These are phyloP conservation scores for Atherinomorus stipes DNA, from an alignment of 2,113 vertebrate genomes.

Conservation along the genomic window DNA sequence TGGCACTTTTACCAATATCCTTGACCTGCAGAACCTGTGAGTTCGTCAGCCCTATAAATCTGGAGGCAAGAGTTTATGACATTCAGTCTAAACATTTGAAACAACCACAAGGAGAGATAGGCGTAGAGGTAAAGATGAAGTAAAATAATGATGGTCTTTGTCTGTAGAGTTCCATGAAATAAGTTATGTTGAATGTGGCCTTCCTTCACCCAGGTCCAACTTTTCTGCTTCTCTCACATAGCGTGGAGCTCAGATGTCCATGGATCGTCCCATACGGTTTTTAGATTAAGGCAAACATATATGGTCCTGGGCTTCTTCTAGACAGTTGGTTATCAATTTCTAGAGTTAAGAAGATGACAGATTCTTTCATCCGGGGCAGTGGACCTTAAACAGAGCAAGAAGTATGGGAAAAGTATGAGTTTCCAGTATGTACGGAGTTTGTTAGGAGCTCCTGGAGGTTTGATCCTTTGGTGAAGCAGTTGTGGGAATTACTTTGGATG, in stretches of 20 bases:
- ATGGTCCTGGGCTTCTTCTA: slow-evolving; percentile 48
- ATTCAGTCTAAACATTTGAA: slow-evolving; percentile 60
- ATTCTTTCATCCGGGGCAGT: slow-evolving; percentile 35
- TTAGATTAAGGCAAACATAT: slow-evolving; percentile 67
- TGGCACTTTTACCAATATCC: slow-evolving; percentile 45
- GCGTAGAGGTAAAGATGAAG: slow-evolving; percentile 45
- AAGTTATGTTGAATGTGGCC: slow-evolving; percentile 42
- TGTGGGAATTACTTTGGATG: slow-evolving; percentile 31
- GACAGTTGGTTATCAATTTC: slow-evolving; percentile 58
- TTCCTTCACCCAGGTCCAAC: slow-evolving; percentile 40
- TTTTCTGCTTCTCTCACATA: slow-evolving; percentile 34
- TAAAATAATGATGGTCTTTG: slow-evolving; percentile 63
- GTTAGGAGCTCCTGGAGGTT: slow-evolving; percentile 23
- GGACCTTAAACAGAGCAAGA: slow-evolving; percentile 33
- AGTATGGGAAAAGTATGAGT: slow-evolving; percentile 23
- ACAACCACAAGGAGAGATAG: slow-evolving; percentile 49
- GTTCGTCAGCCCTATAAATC: slow-evolving; percentile 65
- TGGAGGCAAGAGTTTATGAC: slow-evolving; percentile 48
- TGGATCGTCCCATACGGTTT: slow-evolving; percentile 53
- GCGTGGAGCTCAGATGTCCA: slow-evolving; percentile 36
- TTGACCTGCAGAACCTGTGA: slow-evolving; percentile 50
- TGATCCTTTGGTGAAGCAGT: slow-evolving; percentile 20
- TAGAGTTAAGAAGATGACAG: slow-evolving; percentile 45
- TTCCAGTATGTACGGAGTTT: slow-evolving; percentile 28
- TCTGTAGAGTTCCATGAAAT: slow-evolving; percentile 51